These are phyloP conservation scores for Nomada fucata DNA, from an alignment of 2,888 invertebrate species.

Conservation along the genomic window DNA sequence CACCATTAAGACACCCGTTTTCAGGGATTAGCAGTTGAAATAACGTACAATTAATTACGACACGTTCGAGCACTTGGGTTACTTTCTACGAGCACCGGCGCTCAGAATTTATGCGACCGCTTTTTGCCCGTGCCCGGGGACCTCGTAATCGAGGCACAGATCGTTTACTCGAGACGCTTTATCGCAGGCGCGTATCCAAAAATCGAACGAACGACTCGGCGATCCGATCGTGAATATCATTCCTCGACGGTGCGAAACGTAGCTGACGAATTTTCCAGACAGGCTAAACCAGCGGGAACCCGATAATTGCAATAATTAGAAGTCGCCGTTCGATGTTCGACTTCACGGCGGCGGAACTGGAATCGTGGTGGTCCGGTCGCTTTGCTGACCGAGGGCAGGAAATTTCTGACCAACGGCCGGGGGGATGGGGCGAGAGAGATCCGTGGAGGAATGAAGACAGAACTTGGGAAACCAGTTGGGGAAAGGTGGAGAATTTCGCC, in stretches of 20 bases:
- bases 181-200: neutral
- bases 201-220: neutral
- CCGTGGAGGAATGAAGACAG: too few relatives aligned
- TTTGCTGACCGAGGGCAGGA: conserved; percentile 65
- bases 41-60: conserved; percentile 52
- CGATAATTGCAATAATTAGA: conserved; percentile 63
- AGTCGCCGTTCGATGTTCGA: conserved; percentile 34
- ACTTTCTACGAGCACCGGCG: conserved; percentile 15
- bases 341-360: conserved; percentile 44
- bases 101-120: conserved; percentile 34
- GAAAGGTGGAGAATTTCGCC: conserved; percentile 61
- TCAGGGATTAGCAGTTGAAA: conserved; percentile 39
- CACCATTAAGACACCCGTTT: conserved; percentile 47
- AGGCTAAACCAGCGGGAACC: neutral
- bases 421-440: neutral
- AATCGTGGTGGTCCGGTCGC: conserved; percentile 34
- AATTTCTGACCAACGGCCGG: conserved; percentile 46
- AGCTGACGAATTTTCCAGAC: neutral
- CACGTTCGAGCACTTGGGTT: conserved; percentile 28
- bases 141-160: conserved; percentile 3
- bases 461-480: conserved; percentile 18
- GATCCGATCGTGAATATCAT: neutral
- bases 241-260: neutral
- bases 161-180: neutral
- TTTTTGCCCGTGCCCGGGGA: neutral